phyloP scores from a whole-genome alignment of 2,888 invertebrate genomes.

The Aromia moschata region DNA sequence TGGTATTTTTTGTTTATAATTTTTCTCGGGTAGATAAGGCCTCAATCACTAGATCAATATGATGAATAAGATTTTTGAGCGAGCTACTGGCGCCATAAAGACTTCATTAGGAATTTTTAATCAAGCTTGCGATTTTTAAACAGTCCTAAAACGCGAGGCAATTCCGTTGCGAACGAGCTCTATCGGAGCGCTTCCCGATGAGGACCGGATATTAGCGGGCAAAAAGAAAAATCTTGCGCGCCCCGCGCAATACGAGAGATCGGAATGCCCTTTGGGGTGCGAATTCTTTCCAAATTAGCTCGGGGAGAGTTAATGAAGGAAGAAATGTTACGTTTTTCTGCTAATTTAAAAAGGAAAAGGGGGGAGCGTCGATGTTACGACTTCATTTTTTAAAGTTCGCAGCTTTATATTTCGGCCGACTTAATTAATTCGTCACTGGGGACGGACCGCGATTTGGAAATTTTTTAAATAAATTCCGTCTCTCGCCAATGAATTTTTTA shows the following conservation, averaged over 20 bases:
- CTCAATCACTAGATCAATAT: too few relatives aligned
- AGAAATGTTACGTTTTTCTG: slow-evolving; percentile 64
- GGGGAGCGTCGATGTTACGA: slow-evolving; percentile 55
- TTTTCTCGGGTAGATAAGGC: too few relatives aligned
- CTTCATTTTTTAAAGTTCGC: slow-evolving; percentile 59
- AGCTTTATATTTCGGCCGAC: slow-evolving; percentile 57
- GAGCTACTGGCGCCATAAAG: neutral
- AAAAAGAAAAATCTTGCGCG: slow-evolving; percentile 51
- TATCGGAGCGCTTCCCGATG: slow-evolving; percentile 39
- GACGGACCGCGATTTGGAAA: slow-evolving; percentile 53
- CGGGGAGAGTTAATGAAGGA: slow-evolving; percentile 64
- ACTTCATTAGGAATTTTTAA: slow-evolving; percentile 53
- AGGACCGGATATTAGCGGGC: slow-evolving; percentile 49
- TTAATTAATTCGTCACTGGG: slow-evolving; percentile 64
- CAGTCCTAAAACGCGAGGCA: slow-evolving; percentile 54
- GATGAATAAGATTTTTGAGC: too few relatives aligned
- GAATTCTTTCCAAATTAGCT: slow-evolving; percentile 64
- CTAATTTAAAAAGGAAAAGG: slow-evolving; percentile 62
- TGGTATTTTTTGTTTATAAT: too few relatives aligned
- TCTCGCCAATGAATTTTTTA: slow-evolving; percentile 58
- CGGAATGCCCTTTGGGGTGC: slow-evolving; percentile 62
- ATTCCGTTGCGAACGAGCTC: slow-evolving; percentile 51
- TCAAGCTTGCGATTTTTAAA: slow-evolving; percentile 51
- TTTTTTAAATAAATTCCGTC: slow-evolving; percentile 59
- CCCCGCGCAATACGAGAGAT: slow-evolving; percentile 53